phyloP scores from a whole-genome alignment of 2,797 vertebrate genomes.

The Chelon labrosus region DNA sequence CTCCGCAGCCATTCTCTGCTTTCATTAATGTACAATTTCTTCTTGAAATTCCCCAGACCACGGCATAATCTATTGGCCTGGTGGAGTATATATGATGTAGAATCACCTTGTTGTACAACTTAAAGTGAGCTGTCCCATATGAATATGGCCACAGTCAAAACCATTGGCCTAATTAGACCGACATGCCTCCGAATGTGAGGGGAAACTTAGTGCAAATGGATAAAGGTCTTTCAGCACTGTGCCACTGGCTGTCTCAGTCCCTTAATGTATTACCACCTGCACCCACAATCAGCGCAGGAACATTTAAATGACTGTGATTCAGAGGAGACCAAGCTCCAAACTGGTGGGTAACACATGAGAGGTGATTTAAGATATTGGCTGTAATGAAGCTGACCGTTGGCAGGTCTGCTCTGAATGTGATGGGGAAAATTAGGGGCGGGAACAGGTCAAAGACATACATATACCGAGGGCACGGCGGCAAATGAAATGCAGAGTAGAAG shows the following conservation, averaged over 20 bases:
- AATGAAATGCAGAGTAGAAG: slow-evolving; percentile 83
- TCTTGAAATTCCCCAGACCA: slow-evolving; percentile 80
- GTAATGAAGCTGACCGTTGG: slow-evolving; percentile 88
- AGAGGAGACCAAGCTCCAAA: slow-evolving; percentile 81
- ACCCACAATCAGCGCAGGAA: slow-evolving; percentile 86
- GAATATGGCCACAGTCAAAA: slow-evolving; percentile 85
- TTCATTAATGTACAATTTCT: slow-evolving; percentile 82
- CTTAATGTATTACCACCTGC: slow-evolving; percentile 90
- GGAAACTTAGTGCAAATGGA: slow-evolving; percentile 86
- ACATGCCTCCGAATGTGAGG: slow-evolving; percentile 87
- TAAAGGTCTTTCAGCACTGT: slow-evolving; percentile 85
- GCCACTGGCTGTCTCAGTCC: slow-evolving; percentile 84
- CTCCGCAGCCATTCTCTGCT: slow-evolving; percentile 72
- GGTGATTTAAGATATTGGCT: slow-evolving; percentile 90
- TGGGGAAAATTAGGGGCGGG: slow-evolving; percentile 86
- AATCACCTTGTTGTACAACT: slow-evolving; percentile 84
- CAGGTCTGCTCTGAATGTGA: slow-evolving; percentile 87
- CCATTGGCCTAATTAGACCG: slow-evolving; percentile 85
- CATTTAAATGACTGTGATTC: slow-evolving; percentile 88
- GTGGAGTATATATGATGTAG: slow-evolving; percentile 76
- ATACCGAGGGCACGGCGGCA: slow-evolving; percentile 74
- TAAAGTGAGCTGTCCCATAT: slow-evolving; percentile 86
- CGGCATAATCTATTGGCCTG: slow-evolving; percentile 81
- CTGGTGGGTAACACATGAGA: slow-evolving; percentile 80
- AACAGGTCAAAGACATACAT: slow-evolving; percentile 80